phyloP scores from a whole-genome alignment of 2,113 vertebrate species.

The Paralichthys olivaceus region DNA sequence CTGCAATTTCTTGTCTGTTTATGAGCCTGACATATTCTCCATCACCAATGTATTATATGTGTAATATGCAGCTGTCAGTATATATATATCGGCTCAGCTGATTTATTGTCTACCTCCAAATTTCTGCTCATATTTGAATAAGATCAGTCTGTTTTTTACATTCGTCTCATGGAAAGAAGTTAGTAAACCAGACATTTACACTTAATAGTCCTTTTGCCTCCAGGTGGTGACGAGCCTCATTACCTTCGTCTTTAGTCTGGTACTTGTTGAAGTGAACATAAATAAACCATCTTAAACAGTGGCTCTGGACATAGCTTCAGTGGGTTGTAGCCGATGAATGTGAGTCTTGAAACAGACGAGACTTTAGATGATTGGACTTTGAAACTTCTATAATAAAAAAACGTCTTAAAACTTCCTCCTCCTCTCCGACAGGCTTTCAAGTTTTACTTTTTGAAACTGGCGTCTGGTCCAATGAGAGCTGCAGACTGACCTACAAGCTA shows the following conservation, averaged over 20 bases:
- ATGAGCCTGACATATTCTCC: neutral
- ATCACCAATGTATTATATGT: neutral
- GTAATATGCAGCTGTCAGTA: neutral
- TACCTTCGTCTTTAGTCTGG: neutral
- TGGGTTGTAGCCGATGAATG: neutral
- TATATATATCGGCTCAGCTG: neutral
- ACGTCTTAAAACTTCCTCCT: neutral
- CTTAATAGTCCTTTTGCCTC: neutral
- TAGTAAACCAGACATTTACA: conserved; percentile 7
- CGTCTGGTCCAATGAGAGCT: conserved; percentile 16
- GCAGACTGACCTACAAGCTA: conserved; percentile 18
- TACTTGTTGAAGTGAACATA: conserved; percentile 1
- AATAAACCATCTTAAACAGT: neutral
- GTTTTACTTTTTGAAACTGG: neutral
- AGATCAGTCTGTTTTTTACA: neutral
- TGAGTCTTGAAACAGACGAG: neutral
- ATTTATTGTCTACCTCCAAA: neutral
- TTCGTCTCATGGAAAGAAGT: conserved; percentile 14
- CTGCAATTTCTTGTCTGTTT: too few relatives aligned
- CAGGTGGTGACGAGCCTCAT: neutral
- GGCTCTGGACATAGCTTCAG: neutral
- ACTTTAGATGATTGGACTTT: conserved; percentile 5
- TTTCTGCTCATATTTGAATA: neutral
- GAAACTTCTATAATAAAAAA: neutral
- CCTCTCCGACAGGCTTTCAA: neutral